Conservation (phyloP, 2,888 invertebrate genomes). For the Cacoxenus indagator region DNA sequence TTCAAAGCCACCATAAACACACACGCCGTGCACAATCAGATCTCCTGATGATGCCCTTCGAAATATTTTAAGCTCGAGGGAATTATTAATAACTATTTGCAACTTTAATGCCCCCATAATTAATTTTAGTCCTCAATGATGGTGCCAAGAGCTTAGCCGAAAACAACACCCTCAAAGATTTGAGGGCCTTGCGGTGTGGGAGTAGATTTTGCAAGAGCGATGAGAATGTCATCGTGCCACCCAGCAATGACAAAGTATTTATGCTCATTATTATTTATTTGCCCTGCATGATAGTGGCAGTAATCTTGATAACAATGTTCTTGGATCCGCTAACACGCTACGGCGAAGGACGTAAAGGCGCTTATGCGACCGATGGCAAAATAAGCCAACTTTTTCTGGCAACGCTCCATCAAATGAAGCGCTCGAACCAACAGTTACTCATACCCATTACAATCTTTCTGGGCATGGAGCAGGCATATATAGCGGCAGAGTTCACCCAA, state of each 20-base stretch:
- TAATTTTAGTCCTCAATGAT: too few species aligned
- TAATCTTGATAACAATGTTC: slow-evolving; percentile 85
- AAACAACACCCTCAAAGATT: too few species aligned
- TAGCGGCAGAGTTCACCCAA: slow-evolving; percentile 86
- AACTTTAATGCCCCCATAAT: too few species aligned
- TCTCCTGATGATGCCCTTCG: too few species aligned
- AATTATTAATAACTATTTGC: too few species aligned
- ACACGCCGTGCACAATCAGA: too few species aligned
- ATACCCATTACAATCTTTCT: slow-evolving; percentile 96
- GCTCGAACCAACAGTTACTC: slow-evolving; percentile 90
- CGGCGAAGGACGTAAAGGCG: slow-evolving; percentile 83
- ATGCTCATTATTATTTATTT: slow-evolving; percentile 90
- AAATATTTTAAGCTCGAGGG: too few species aligned
- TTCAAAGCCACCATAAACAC: too few species aligned
- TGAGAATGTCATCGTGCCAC: slow-evolving; percentile 76
- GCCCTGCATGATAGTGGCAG: slow-evolving; percentile 85
- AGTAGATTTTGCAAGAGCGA: slow-evolving; percentile 77
- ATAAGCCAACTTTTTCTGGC: slow-evolving; percentile 86
- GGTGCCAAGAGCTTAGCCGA: too few species aligned
- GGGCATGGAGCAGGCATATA: slow-evolving; percentile 96
- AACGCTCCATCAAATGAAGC: slow-evolving; percentile 90
- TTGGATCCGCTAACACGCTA: slow-evolving; percentile 93
- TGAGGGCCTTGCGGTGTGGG: slow-evolving; percentile 79
- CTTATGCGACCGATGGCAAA: slow-evolving; percentile 79
- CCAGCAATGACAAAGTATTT: slow-evolving; percentile 86